Conservation (phyloP, 2,113 vertebrate genomes). For the Philantomba maxwellii region DNA sequence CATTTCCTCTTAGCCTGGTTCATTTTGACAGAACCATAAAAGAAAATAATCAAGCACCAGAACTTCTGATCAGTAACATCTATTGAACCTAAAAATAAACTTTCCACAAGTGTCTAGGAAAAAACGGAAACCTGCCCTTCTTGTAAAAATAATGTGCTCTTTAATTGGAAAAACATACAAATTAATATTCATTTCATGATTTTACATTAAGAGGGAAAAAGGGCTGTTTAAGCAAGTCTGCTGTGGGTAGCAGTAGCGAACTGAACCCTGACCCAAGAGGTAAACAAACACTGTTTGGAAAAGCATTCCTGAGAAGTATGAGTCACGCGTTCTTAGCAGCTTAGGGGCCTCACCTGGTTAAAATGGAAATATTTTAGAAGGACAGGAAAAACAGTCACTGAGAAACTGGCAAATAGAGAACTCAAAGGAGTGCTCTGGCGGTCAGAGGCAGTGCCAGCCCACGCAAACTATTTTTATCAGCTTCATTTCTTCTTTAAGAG, state of each 20-base stretch:
- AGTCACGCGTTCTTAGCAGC: not conserved
- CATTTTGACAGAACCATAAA: not conserved
- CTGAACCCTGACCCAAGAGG: not conserved
- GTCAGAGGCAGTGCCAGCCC: no score
- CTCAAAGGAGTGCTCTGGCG: no score
- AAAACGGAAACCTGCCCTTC: not conserved
- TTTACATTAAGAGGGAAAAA: not conserved
- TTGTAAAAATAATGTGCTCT: not conserved
- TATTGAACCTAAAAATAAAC: constrained; percentile 12
- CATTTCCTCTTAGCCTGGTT: not conserved
- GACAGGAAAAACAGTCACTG: not conserved
- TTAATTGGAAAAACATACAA: not conserved
- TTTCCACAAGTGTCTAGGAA: not conserved
- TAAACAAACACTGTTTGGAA: not conserved
- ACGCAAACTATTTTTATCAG: not conserved
- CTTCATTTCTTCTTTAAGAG: not conserved
- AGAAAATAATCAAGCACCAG: not conserved
- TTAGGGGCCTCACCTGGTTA: not conserved
- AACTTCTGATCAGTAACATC: not conserved
- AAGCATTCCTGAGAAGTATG: not conserved
- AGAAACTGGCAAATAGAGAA: not conserved
- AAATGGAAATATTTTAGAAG: not conserved
- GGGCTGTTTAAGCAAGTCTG: not conserved
- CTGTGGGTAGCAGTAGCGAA: not conserved
- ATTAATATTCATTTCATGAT: constrained; percentile 5